phyloP scores from a whole-genome alignment of 2,113 vertebrate genomes.

The Salvelinus sp. region DNA sequence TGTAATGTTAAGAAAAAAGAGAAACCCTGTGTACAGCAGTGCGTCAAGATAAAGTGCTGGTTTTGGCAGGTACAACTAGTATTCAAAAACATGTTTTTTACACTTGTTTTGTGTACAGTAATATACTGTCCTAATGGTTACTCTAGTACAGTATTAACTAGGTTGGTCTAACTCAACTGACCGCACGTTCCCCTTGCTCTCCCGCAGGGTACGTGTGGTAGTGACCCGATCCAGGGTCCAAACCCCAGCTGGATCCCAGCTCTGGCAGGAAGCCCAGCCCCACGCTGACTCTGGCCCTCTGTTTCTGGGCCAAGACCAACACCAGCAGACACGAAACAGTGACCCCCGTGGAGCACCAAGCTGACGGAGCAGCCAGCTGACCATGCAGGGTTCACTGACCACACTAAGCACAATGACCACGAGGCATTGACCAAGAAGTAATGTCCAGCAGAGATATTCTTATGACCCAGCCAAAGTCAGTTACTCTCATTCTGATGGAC shows the following conservation, averaged over 20 bases:
- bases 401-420: neutral
- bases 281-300: slow-evolving; percentile 26
- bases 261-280: slow-evolving; percentile 22
- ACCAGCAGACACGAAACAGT: slow-evolving; percentile 45
- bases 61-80: too few relatives aligned
- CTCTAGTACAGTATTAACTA: neutral
- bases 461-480: too few relatives aligned
- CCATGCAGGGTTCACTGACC: slow-evolving; percentile 10
- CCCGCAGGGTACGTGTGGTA: slow-evolving; percentile 26
- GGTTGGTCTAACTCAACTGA: slow-evolving; percentile 14
- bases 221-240: slow-evolving; percentile 51
- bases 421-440: neutral
- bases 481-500: neutral
- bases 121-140: neutral
- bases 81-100: too few relatives aligned
- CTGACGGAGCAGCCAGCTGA: slow-evolving; percentile 48
- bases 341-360: slow-evolving; percentile 45
- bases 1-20: too few relatives aligned
- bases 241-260: slow-evolving; percentile 41
- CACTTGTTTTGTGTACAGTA: too few relatives aligned
- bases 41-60: too few relatives aligned
- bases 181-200: slow-evolving; percentile 19
- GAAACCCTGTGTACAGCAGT: too few relatives aligned
- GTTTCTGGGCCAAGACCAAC: slow-evolving; percentile 39
- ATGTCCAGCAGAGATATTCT: too few relatives aligned